These are phyloP conservation scores for Rhopalosiphum maidis DNA, from an alignment of 1,140 invertebrate species.

Conservation along the genomic window DNA sequence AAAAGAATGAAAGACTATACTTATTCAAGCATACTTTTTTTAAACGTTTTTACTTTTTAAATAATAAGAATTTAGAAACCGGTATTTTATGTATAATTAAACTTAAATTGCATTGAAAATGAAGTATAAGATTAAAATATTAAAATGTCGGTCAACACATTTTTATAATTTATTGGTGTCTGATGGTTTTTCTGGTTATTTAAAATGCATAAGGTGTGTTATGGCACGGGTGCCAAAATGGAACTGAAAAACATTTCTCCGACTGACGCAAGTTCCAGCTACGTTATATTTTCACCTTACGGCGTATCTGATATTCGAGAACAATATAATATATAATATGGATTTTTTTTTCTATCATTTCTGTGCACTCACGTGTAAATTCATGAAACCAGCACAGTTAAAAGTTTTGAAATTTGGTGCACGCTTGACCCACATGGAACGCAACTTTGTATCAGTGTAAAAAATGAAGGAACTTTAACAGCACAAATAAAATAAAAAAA, in stretches of 20 bases:
- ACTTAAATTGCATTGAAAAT: neutral
- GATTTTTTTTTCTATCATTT: neutral
- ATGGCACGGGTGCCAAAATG: neutral
- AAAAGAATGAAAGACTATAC: neutral
- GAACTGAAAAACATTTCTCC: conserved; percentile 23
- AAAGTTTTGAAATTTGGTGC: conserved; percentile 21
- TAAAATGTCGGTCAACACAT: neutral
- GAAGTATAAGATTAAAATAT: neutral
- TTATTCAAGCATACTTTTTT: neutral
- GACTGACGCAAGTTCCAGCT: neutral
- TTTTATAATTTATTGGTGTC: neutral
- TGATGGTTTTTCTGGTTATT: neutral
- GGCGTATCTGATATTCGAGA: neutral
- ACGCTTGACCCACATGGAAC: neutral
- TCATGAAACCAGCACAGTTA: neutral
- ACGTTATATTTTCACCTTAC: conserved; percentile 13
- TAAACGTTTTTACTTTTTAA: neutral
- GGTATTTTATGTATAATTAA: neutral
- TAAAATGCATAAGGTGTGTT: conserved; percentile 39
- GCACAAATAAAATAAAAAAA: neutral
- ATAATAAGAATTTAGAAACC: neutral
- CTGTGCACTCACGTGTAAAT: neutral
- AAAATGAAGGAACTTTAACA: neutral
- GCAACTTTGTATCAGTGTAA: conserved; percentile 1
- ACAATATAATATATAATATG: neutral